These are phyloP conservation scores for Apis dorsata DNA, from an alignment of 1,140 invertebrate genomes.

Conservation along the genomic window DNA sequence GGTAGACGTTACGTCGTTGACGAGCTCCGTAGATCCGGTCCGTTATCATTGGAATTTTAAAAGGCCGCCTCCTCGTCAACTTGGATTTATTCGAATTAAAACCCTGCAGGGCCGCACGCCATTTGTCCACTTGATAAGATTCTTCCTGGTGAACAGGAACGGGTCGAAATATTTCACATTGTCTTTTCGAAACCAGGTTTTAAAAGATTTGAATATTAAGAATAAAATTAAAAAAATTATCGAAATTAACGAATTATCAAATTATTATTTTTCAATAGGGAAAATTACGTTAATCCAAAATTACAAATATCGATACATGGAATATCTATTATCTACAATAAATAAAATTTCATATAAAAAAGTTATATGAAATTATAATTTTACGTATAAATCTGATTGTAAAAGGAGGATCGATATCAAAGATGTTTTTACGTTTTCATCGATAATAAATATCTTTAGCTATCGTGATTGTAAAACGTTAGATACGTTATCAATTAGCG, in stretches of 20 bases:
- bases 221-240: neutral
- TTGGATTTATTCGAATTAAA: conserved; percentile 80
- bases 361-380: too few relatives aligned
- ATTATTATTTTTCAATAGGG: too few relatives aligned
- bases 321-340: neutral
- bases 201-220: neutral
- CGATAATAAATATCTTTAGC: neutral
- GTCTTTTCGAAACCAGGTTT: neutral
- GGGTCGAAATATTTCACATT: neutral
- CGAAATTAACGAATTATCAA: neutral
- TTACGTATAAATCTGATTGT: too few relatives aligned
- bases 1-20: conserved; percentile 34
- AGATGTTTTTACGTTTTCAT: neutral
- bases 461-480: conserved; percentile 2
- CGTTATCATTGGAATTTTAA: conserved; percentile 80
- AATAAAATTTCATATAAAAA: too few relatives aligned
- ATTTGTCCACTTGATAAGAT: conserved; percentile 33
- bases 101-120: conserved; percentile 68
- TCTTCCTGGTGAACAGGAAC: conserved; percentile 28
- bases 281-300: neutral
- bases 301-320: neutral
- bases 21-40: conserved; percentile 36
- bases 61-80: conserved; percentile 78
- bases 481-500: conserved; percentile 16
- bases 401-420: neutral